A percentile compares a stretch with the other conserved stretches of the same genome.
Evolutionary conservation across 2,797 vertebrate genomes (phyloP).

Genomic region (Taenioides sp.): DNA sequence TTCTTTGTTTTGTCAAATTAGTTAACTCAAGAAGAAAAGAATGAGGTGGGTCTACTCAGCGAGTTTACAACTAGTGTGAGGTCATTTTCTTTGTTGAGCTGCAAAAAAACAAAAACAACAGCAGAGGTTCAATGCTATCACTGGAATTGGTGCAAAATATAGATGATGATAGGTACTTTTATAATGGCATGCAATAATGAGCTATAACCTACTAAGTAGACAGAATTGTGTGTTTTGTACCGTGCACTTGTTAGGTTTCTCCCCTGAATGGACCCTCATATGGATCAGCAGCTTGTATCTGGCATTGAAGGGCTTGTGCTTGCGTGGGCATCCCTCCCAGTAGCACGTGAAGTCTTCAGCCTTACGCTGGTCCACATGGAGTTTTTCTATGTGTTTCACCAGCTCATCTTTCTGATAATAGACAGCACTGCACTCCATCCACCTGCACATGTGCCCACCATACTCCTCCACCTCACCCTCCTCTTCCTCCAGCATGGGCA

Average conservation of each 20-base stretch:
- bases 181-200: too few relatives aligned
- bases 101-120: too few relatives aligned
- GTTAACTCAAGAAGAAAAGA: too few relatives aligned
- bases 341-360: conserved; percentile 96
- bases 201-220: background rate
- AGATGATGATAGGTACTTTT: too few relatives aligned
- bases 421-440: conserved; percentile 86
- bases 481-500: conserved; percentile 81
- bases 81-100: too few relatives aligned
- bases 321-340: conserved; percentile 91
- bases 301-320: conserved; percentile 93
- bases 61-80: too few relatives aligned
- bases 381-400: conserved; percentile 93
- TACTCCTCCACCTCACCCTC: conserved; percentile 83
- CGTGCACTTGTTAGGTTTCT: conserved; percentile 98
- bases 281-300: conserved; percentile 98
- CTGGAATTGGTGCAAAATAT: too few relatives aligned
- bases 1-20: too few relatives aligned
- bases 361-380: conserved; percentile 94
- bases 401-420: conserved; percentile 93
- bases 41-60: too few relatives aligned
- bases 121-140: too few relatives aligned
- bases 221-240: conserved; percentile 65
- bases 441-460: conserved; percentile 82
- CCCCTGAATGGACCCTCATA: conserved; percentile 98